These are phyloP conservation scores for Temnothorax longispinosus DNA, from an alignment of 1,140 invertebrate species.

Conservation along the genomic window DNA sequence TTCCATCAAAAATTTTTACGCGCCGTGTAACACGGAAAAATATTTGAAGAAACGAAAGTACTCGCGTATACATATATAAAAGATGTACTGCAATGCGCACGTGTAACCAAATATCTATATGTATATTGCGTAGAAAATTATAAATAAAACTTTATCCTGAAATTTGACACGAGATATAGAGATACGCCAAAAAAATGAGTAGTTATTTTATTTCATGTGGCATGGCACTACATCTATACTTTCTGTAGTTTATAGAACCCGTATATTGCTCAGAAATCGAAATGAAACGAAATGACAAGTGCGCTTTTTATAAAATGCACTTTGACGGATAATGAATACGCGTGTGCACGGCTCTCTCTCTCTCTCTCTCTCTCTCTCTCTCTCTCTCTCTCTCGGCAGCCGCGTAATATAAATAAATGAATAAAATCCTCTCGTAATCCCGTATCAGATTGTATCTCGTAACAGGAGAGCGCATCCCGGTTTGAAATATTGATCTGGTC, in stretches of 20 bases:
- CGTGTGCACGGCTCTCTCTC: background rate
- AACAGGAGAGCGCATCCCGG: background rate
- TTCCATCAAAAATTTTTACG: background rate
- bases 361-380: too few relatives aligned
- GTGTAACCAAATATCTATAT: background rate
- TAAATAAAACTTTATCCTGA: background rate
- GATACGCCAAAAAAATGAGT: background rate
- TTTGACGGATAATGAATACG: constrained; percentile 29
- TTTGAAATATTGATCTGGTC: constrained; percentile 55
- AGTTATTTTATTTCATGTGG: background rate
- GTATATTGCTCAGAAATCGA: background rate
- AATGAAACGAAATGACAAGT: constrained; percentile 24
- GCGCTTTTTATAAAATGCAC: constrained; percentile 12
- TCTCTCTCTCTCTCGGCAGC: background rate
- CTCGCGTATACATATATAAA: background rate
- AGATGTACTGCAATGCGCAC: background rate
- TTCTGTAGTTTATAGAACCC: background rate
- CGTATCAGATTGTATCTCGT: constrained; percentile 41
- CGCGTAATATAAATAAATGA: constrained; percentile 46
- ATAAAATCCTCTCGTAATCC: constrained; percentile 41
- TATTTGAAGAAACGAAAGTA: background rate
- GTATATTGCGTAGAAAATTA: background rate
- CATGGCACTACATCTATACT: background rate
- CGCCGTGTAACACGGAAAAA: background rate
- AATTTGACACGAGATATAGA: background rate